Evolutionary conservation across 2,113 vertebrate genomes (phyloP), one percentile per base, ranked within the genome.

Genomic region (Periophthalmus modestus): DNA sequence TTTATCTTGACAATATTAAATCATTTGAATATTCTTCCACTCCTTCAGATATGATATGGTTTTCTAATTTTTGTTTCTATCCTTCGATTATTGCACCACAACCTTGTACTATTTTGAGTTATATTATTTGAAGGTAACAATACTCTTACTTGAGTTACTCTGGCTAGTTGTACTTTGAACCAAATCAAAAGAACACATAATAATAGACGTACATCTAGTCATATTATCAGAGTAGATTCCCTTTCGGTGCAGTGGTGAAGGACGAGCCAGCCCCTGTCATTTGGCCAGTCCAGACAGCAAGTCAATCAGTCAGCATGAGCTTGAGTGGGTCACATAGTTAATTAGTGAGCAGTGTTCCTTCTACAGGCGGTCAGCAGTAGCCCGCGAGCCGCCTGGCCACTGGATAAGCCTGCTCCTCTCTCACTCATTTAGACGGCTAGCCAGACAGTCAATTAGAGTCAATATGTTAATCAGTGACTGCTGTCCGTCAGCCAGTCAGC

Each of bases 401-500:
- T 69, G 74, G 48, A 77, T 75, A 71, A 84, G 73, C 72, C 87
- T 78, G 57, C 58, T 21, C 68, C 84, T 79, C 68, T 82, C 72
- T 80, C 85, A 83, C 79, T 85, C 85, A 88, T 82, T 88, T 79
- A 82, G 85, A 82, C 71, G 80, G 75, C 54, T 73, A 83, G 84
- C 80, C 80, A 84, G 81, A 71, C 82, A 85, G 85, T 90, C 78
- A 86, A 84, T 88, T 81, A 83, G 75, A 90, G 86, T 89, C 90
- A 86, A 88, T 89, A 86, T 86, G 86, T 84, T 89, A 87, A 88
- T 86, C 82, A 87, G 85, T 77, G 78, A 82, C 77, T 71, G 81
- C 79, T 84, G 89, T 90, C 87, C 84, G 77, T 85, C 83, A 83
- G 79, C 72, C 73, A 83, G 80, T 78, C 73, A 59, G 74, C 39